Base-by-base conservation (phyloP, 2,888 invertebrate species). In the Sussaba pulchella region DNA sequence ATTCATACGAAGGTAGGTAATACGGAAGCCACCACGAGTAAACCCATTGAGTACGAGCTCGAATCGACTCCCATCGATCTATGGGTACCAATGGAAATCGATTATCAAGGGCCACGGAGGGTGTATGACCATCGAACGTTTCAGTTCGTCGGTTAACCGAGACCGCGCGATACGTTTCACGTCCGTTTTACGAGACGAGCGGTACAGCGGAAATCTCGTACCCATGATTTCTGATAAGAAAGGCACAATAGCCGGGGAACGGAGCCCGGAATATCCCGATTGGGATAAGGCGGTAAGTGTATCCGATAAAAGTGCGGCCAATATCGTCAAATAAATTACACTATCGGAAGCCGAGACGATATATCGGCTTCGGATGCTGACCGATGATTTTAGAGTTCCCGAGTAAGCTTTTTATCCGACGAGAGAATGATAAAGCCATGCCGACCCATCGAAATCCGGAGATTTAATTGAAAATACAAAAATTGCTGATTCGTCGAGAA, bases 251-350 rank as follows among this genome's bases (percentile, higher is more conserved):
- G 63, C 39, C 39, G 63, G 17, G 50, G 57, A n/a, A n/a, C 36
- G 39, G 47, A 54, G 24, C 31, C 52, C 47, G 45, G 63, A 36
- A 59, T 64, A 78, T 69, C 24, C 45, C 39, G 47, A 21, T 39
- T 61, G 41, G 54, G 74, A 72, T 52, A 24, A 54, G 19, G 31
- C 21, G 74, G 12, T 19, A 19, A 26, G 52, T n/a, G 39, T 39
- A 41, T 26, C n/a, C 57, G 66, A 61, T 64, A 64, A 63, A 76
- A 21, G 47, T 66, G 17, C n/a, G 69, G 43, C 47, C 72, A 50
- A 77, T 81, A 76, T 81, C 72, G 72, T 83, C 66, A 76, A 76
- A 82, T 79, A 72, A 81, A 81, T 82, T 82, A 78, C 76, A 66
- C 52, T 77, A 81, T 81, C 69, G 72, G 63, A 73, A 67, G 67